Conservation (phyloP, 2,888 invertebrate species). For the Phymatocera aterrima region DNA sequence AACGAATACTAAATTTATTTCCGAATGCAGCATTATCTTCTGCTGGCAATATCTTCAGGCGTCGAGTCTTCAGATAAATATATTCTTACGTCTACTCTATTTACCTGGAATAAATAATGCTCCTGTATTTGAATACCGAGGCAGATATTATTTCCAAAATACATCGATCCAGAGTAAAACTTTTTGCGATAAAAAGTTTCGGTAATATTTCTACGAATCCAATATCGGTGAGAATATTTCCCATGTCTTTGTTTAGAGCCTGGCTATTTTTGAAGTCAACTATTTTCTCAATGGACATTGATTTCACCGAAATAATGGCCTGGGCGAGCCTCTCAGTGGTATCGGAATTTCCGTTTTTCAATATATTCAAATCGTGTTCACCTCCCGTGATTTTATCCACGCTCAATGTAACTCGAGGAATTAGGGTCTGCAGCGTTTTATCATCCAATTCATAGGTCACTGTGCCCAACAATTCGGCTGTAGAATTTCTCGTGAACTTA, state of each 20-base stretch:
- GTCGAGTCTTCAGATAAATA: too few relatives aligned
- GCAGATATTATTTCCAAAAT: slow-evolving; percentile 62
- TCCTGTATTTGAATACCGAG: slow-evolving; percentile 16
- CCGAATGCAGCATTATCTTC: too few relatives aligned
- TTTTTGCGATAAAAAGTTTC: slow-evolving; percentile 59
- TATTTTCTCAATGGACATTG: slow-evolving; percentile 59
- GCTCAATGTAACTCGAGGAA: slow-evolving; percentile 56
- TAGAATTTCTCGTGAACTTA: slow-evolving; percentile 55
- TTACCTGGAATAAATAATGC: slow-evolving; percentile 37
- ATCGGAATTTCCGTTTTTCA: slow-evolving; percentile 49
- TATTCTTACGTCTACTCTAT: not conserved
- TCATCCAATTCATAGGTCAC: slow-evolving; percentile 62
- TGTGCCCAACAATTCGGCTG: slow-evolving; percentile 58
- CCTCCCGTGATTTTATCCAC: slow-evolving; percentile 56
- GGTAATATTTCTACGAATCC: slow-evolving; percentile 57
- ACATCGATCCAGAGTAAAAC: slow-evolving; percentile 60
- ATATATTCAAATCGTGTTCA: slow-evolving; percentile 55
- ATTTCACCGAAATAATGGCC: slow-evolving; percentile 54
- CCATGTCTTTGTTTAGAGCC: slow-evolving; percentile 38
- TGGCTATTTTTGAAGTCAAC: slow-evolving; percentile 50
- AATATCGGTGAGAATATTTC: slow-evolving; percentile 55
- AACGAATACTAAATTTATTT: too few relatives aligned
- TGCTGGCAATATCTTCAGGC: too few relatives aligned
- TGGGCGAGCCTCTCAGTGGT: slow-evolving; percentile 54
- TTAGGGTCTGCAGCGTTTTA: slow-evolving; percentile 60